Conservation (phyloP, 2,797 vertebrate species). For the Ceyx erithaca region DNA sequence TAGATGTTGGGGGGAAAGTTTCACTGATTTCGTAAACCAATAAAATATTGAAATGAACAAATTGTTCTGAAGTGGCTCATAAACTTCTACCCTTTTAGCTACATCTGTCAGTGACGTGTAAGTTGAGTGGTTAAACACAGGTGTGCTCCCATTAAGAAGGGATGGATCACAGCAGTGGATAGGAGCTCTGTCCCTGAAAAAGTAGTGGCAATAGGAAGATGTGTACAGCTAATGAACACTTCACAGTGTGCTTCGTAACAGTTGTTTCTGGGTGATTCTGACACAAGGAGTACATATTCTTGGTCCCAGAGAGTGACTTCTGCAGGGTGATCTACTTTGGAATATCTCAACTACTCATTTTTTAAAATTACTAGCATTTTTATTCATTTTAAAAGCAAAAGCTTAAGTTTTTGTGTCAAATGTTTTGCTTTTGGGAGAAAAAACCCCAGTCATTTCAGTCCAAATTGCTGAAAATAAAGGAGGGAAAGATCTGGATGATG, state of each 20-base stretch:
- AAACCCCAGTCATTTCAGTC: neutral
- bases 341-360: neutral
- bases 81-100: neutral
- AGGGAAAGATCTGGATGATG: neutral
- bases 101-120: neutral
- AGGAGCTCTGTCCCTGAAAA: rapidly evolving
- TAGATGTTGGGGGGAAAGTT: neutral
- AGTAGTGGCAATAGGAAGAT: neutral
- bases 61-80: neutral
- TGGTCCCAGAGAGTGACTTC: neutral
- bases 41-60: neutral
- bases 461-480: neutral
- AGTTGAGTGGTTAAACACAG: neutral
- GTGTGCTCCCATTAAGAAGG: neutral
- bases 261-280: neutral
- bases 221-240: neutral
- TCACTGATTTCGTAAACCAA: neutral
- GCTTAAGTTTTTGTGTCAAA: neutral
- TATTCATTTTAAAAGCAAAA: neutral
- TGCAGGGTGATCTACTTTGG: neutral
- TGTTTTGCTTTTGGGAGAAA: neutral
- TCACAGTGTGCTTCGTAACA: neutral
- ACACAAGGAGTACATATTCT: neutral
- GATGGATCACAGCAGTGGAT: neutral
- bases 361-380: neutral